Percentiles rank a stretch among this genome's conserved stretches.
Evolutionary conservation across 2,797 vertebrate genomes (phyloP).

Genomic region (Sitta carolinensis): DNA sequence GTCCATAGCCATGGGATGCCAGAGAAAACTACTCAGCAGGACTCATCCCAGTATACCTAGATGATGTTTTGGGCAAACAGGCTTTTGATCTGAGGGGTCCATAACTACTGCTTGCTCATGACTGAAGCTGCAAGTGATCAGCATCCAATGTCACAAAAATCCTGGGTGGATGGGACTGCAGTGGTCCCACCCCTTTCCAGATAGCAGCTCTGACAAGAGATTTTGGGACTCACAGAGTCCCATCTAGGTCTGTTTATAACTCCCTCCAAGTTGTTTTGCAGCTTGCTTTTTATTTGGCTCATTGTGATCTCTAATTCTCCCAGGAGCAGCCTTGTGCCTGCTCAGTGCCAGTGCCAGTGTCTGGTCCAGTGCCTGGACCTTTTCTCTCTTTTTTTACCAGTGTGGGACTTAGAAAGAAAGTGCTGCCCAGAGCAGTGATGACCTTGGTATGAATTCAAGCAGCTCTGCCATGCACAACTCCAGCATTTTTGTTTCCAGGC

Average conservation of each 20-base stretch:
- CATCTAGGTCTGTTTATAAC: neutral
- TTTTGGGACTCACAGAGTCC: neutral
- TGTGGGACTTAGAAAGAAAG: neutral
- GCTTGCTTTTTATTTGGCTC: neutral
- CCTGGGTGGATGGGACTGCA: neutral
- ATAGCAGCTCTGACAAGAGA: neutral
- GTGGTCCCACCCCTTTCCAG: neutral
- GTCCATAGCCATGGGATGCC: neutral
- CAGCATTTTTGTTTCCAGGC: slow-evolving; percentile 76
- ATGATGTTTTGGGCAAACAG: neutral
- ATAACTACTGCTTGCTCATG: neutral
- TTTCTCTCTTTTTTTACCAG: neutral
- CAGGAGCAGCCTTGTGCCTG: neutral
- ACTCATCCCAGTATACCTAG: neutral
- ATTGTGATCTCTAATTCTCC: neutral
- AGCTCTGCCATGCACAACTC: slow-evolving; percentile 78
- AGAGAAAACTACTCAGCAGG: neutral
- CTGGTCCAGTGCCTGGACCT: neutral
- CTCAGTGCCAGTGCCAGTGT: neutral
- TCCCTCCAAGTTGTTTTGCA: neutral
- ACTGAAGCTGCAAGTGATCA: neutral
- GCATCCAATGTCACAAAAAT: neutral
- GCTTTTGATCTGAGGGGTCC: neutral
- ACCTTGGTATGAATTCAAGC: slow-evolving; percentile 82
- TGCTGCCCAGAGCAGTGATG: neutral